Percentiles rank a stretch among this genome's conserved stretches.
Evolutionary conservation across 1,140 invertebrate genomes (phyloP).

Genomic region (Lethrus apterus): DNA sequence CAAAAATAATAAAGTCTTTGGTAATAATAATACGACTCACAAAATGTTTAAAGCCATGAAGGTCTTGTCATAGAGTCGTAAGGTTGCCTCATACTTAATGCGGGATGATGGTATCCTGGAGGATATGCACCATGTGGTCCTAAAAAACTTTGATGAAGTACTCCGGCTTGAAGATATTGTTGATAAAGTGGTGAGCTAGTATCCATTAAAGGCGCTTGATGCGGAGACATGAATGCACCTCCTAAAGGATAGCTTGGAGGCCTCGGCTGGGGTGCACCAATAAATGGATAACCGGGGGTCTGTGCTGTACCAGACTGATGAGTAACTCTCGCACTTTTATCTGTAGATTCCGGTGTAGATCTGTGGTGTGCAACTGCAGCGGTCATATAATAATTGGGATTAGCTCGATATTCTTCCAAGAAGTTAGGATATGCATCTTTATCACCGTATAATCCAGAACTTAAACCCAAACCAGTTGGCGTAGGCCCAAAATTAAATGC

Average conservation of each 20-base stretch:
- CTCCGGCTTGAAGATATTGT: constrained; percentile 55
- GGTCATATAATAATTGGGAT: constrained; percentile 49
- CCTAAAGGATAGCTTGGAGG: constrained; percentile 45
- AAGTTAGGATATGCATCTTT: constrained; percentile 49
- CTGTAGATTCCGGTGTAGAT: constrained; percentile 37
- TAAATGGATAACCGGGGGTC: constrained; percentile 43
- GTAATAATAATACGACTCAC: constrained; percentile 18
- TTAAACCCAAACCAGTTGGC: constrained; percentile 44
- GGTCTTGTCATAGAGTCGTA: constrained; percentile 53
- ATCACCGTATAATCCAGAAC: constrained; percentile 47
- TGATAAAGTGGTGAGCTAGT: constrained; percentile 57
- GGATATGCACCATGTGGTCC: constrained; percentile 50
- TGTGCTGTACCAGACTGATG: constrained; percentile 26
- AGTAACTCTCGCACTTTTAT: constrained; percentile 44
- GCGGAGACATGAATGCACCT: constrained; percentile 44
- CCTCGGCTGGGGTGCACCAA: constrained; percentile 45
- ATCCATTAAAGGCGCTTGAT: constrained; percentile 42
- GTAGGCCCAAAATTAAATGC: constrained; percentile 62
- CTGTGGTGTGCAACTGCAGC: constrained; percentile 44
- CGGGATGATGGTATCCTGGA: constrained; percentile 50
- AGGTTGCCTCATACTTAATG: constrained; percentile 56
- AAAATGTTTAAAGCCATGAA: constrained; percentile 31
- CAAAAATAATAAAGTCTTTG: constrained; percentile 26
- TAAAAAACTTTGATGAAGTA: constrained; percentile 51
- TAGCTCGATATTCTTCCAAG: constrained; percentile 54